phyloP scores from a whole-genome alignment of 2,113 vertebrate genomes.

The Hemiscyllium ocellatum region DNA sequence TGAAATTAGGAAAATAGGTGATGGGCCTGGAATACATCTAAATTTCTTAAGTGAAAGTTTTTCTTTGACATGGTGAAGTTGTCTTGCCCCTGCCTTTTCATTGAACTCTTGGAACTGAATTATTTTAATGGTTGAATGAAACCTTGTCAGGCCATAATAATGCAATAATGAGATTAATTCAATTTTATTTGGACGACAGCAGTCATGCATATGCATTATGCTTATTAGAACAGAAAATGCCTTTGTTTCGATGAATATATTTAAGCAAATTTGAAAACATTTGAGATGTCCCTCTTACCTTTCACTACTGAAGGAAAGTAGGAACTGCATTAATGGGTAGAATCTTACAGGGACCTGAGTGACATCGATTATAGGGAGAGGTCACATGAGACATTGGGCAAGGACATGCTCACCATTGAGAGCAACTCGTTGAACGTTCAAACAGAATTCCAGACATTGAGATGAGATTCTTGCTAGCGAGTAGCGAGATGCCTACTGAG shows the following conservation, averaged over 20 bases:
- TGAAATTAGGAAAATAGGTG: background rate
- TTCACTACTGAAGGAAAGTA: background rate
- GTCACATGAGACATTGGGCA: too few relatives aligned
- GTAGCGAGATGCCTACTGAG: too few relatives aligned
- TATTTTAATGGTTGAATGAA: background rate
- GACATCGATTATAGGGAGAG: too few relatives aligned
- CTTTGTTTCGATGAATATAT: background rate
- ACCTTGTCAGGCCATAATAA: background rate
- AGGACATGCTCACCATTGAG: too few relatives aligned
- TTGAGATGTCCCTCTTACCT: background rate
- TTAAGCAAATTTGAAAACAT: slow-evolving; percentile 1
- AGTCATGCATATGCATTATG: background rate
- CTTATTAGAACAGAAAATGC: background rate
- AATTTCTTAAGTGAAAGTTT: background rate
- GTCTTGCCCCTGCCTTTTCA: background rate
- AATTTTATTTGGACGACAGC: background rate
- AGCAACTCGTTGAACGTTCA: too few relatives aligned
- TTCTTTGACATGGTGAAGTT: background rate
- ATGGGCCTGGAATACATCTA: background rate
- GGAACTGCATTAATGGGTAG: background rate
- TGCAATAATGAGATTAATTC: background rate
- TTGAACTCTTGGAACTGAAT: background rate
- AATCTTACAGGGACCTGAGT: too few relatives aligned
- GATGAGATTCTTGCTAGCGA: too few relatives aligned
- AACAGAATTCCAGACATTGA: too few relatives aligned